Conservation (phyloP, 2,888 invertebrate species). For the Andrena praecox region DNA sequence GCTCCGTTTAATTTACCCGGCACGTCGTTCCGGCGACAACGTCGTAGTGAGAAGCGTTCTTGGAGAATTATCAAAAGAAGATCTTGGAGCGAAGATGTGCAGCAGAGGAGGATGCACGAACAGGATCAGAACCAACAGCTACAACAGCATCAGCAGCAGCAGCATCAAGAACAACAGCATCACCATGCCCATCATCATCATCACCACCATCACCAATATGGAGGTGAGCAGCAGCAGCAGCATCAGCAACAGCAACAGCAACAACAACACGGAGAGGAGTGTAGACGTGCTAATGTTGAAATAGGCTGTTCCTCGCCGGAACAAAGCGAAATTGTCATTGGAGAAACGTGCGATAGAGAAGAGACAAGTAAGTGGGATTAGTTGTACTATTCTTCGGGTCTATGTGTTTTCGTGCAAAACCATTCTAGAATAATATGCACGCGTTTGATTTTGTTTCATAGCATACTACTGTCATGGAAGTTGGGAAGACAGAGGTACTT, state of each 20-base stretch:
- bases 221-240: not conserved
- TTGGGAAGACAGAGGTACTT: conserved; percentile 89
- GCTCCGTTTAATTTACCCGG: conserved; percentile 75
- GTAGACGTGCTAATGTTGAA: conserved; percentile 79
- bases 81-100: conserved; percentile 66
- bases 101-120: conserved; percentile 18
- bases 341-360: conserved; percentile 79
- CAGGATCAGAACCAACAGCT: conserved; percentile 9
- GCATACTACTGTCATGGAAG: conserved; percentile 91
- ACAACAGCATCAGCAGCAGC: conserved; percentile 25
- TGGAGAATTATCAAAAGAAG: conserved; percentile 67
- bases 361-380: conserved; percentile 73
- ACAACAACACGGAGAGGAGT: conserved; percentile 73
- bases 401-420: not conserved
- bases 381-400: not conserved
- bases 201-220: conserved; percentile 27
- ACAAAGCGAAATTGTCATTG: conserved; percentile 82
- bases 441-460: conserved; percentile 74
- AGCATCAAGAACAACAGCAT: not conserved
- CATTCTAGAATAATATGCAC: not conserved
- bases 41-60: conserved; percentile 66
- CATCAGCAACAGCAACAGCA: conserved; percentile 14
- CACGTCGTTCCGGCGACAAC: conserved; percentile 71
- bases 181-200: conserved; percentile 52
- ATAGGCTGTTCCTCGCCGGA: conserved; percentile 81